Evolutionary conservation across 2,797 vertebrate species (phyloP), one percentile per base, ranked within the genome.

Genomic region (Huso huso): DNA sequence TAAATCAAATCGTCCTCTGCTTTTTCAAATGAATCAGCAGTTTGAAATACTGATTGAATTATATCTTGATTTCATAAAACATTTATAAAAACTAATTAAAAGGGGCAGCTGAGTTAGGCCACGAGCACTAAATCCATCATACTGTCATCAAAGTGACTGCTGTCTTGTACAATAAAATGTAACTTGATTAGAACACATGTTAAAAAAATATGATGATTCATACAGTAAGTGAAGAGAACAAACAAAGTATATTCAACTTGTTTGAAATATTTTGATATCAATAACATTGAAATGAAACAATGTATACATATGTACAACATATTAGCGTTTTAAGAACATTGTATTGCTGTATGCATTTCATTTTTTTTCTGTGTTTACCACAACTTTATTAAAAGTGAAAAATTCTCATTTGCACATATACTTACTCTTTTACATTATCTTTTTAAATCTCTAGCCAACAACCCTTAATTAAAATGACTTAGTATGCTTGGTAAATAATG

Each of bases 41-140:
- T 82, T 89, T 83, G 67, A 15, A 70, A 71, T 68, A 66, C 74
- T 87, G 80, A 88, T 85, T 85, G 77, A 79, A 86, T 87, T 88
- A 85, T 80, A 81, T 85, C 79, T 79, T 70, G 72, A 81, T 84
- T 89, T 84, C 84, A 88, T 88, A 87, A 87, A 89, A 87, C 76
- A 86, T 86, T 88, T 83, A 87, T 78, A 83, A 86, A 87, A 82
- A 89, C 75, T 83, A 88, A 84, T 86, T 87, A 89, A 90, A 37
- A 83, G 69, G 80, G 81, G 82, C 74, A 78, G 75, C 81, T 74
- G 77, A 71, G 75, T 69, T 80, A 79, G 73, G 79, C 81, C 80
- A 82, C 75, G 68, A 80, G 79, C 81, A 79, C 72, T 82, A 73
- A 79, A 84, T 83, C 83, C 76, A 81, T 86, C 84, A 87, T 76